These are phyloP conservation scores for Nesidiocoris tenuis DNA, from an alignment of 2,888 invertebrate species.

Conservation along the genomic window DNA sequence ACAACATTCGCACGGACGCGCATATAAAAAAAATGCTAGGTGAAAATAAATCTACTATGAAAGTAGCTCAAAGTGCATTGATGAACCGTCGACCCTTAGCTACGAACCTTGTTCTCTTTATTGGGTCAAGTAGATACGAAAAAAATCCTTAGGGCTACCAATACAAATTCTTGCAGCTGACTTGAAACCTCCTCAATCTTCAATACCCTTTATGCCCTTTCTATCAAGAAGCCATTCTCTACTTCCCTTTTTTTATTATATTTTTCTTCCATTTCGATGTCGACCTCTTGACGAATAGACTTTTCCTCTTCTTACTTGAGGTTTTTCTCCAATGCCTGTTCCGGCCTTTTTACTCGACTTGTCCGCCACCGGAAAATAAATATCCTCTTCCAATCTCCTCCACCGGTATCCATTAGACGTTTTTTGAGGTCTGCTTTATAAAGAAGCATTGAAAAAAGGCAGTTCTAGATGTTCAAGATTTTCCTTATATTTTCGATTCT, in stretches of 20 bases:
- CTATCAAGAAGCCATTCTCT: background rate
- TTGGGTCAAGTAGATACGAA: too few relatives aligned
- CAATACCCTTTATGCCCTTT: background rate
- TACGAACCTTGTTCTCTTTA: too few relatives aligned
- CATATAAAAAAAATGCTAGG: too few relatives aligned
- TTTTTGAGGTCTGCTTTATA: background rate
- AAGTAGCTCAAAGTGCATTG: too few relatives aligned
- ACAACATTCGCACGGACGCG: too few relatives aligned
- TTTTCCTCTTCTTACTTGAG: background rate
- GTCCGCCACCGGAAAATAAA: constrained; percentile 30
- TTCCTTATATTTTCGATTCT: background rate
- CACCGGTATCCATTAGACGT: constrained; percentile 14
- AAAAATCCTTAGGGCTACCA: too few relatives aligned
- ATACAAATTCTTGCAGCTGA: background rate
- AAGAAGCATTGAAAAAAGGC: background rate
- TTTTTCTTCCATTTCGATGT: background rate
- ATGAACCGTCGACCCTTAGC: too few relatives aligned
- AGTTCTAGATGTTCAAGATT: background rate
- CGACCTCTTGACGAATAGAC: constrained; percentile 25
- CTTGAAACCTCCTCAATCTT: background rate
- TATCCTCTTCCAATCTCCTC: constrained; percentile 26
- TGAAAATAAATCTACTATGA: too few relatives aligned
- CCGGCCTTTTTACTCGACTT: background rate
- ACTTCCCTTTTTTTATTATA: background rate
- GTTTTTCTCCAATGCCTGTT: background rate